phyloP scores from a whole-genome alignment of 2,113 vertebrate species.

The Acrocephalus arundinaceus region DNA sequence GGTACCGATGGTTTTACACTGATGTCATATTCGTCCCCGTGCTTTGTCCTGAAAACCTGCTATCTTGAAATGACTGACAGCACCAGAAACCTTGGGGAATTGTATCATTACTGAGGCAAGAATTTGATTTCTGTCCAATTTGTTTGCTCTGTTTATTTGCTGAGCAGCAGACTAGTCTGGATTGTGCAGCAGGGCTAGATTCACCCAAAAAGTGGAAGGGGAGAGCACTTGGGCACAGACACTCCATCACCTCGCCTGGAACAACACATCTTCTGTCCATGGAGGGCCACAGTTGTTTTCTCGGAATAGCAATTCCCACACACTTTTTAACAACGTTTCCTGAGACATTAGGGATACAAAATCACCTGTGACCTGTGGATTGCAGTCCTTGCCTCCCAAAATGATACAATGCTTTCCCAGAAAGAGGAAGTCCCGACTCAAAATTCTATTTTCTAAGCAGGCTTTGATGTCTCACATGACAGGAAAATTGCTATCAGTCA shows the following conservation, averaged over 20 bases:
- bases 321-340: not conserved
- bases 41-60: slow-evolving; percentile 46
- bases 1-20: not conserved
- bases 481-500: not conserved
- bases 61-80: slow-evolving; percentile 35
- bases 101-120: not conserved
- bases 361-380: not conserved
- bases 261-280: not conserved
- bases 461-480: not conserved
- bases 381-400: not conserved
- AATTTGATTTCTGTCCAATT: not conserved
- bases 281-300: not conserved
- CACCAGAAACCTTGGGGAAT: not conserved
- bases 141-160: not conserved
- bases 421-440: not conserved
- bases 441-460: not conserved
- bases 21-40: not conserved
- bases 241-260: not conserved
- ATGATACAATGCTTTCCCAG: not conserved
- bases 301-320: not conserved
- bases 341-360: not conserved
- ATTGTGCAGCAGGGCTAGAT: not conserved
- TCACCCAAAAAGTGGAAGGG: not conserved
- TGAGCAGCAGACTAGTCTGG: not conserved
- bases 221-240: not conserved